Evolutionary conservation across 2,797 vertebrate genomes (phyloP).

Genomic region (Setipinna tenuifilis): DNA sequence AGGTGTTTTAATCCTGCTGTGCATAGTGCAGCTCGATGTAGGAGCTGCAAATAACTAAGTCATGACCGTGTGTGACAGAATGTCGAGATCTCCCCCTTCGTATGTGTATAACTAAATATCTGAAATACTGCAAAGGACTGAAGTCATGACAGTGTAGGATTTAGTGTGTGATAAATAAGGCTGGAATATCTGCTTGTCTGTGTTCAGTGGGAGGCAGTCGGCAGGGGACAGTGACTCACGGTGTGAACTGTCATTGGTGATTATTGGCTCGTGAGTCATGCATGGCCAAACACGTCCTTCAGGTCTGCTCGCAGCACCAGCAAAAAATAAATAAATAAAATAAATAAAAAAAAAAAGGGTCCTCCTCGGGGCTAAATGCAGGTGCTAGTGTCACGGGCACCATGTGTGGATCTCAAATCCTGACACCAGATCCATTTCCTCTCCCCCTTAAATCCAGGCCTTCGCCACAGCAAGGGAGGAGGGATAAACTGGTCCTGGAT

Average conservation of each 20-base stretch:
- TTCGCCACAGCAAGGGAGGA: not conserved
- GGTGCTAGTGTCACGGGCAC: not conserved
- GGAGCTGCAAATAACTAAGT: too few species aligned
- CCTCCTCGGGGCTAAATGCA: not conserved
- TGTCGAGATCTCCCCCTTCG: too few species aligned
- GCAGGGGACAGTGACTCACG: conserved; percentile 45
- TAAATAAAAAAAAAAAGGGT: too few species aligned
- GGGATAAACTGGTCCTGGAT: conserved; percentile 18
- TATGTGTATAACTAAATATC: too few species aligned
- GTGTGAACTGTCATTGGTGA: conserved; percentile 52
- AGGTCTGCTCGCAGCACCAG: not conserved
- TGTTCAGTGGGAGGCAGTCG: conserved; percentile 34
- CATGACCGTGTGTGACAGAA: too few species aligned
- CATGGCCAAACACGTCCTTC: conserved; percentile 32
- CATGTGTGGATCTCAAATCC: not conserved
- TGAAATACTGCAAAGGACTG: too few species aligned
- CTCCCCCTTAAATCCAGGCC: not conserved
- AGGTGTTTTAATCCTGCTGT: too few species aligned
- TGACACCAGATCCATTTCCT: conserved; percentile 9
- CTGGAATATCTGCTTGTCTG: not conserved
- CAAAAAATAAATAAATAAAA: not conserved
- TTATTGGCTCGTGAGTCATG: conserved; percentile 52
- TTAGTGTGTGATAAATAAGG: not conserved
- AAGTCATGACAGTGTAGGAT: too few species aligned
- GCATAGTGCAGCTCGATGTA: too few species aligned